Conservation (phyloP, 2,797 vertebrate genomes). For the Synaphobranchus kaupii region DNA sequence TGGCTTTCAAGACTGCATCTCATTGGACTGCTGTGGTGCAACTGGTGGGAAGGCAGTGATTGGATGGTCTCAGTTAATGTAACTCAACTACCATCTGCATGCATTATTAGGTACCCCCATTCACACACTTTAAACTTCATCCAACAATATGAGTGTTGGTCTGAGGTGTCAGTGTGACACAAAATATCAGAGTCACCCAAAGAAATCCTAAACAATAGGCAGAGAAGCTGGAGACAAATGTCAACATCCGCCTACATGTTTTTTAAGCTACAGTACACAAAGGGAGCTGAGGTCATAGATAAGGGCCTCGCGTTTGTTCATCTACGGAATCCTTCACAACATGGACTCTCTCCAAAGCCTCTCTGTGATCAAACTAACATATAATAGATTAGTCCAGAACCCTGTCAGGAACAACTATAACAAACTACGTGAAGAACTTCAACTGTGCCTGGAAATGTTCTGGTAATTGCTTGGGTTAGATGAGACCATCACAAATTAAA, state of each 20-base stretch:
- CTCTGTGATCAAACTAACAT: slow-evolving; percentile 22
- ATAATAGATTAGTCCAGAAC: slow-evolving; percentile 19
- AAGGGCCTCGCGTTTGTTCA: slow-evolving; percentile 4
- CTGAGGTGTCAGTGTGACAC: neutral
- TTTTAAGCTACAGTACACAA: neutral
- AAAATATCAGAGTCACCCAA: neutral
- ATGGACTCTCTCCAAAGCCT: slow-evolving; percentile 22
- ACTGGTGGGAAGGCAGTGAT: too few relatives aligned
- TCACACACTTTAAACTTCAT: neutral
- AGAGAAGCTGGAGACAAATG: neutral
- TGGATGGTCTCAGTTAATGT: too few relatives aligned
- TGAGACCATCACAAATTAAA: neutral
- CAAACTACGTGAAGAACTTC: slow-evolving; percentile 18
- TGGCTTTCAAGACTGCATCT: too few relatives aligned
- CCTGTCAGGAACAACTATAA: slow-evolving; percentile 31
- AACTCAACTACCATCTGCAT: too few relatives aligned
- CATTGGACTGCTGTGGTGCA: too few relatives aligned
- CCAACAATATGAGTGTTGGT: neutral
- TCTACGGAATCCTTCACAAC: neutral
- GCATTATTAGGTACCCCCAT: too few relatives aligned
- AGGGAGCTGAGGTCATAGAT: neutral
- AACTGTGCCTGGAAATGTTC: slow-evolving; percentile 27
- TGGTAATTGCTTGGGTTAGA: slow-evolving; percentile 7
- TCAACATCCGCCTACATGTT: neutral
- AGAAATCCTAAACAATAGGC: neutral